These are phyloP conservation scores for Physella acuta DNA, from an alignment of 1,140 invertebrate genomes.

Conservation along the genomic window DNA sequence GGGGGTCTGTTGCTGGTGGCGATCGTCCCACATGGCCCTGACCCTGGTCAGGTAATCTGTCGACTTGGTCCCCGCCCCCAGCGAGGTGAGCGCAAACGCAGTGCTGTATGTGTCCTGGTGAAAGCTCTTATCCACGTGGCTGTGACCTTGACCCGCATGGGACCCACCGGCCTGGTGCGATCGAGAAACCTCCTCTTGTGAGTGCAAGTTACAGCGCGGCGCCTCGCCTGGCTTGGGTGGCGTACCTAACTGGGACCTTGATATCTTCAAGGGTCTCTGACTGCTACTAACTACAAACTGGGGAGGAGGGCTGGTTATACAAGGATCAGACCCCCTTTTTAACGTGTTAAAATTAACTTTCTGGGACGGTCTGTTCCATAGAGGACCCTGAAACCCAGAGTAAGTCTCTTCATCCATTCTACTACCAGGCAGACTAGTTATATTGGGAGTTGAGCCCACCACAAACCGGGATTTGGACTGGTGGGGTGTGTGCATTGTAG, in stretches of 20 bases:
- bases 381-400: neutral
- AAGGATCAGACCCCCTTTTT: constrained; percentile 23
- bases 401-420: constrained; percentile 9
- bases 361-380: constrained; percentile 23
- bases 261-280: constrained; percentile 6
- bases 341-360: constrained; percentile 14
- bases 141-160: neutral
- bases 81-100: constrained; percentile 52
- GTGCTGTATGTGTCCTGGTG: constrained; percentile 56
- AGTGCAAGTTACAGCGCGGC: neutral
- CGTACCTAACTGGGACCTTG: constrained; percentile 13
- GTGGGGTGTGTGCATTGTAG: neutral
- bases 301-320: constrained; percentile 11
- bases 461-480: neutral
- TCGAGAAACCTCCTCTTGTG: neutral
- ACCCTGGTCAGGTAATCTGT: constrained; percentile 52
- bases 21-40: constrained; percentile 51
- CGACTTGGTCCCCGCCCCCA: constrained; percentile 36
- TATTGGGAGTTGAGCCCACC: constrained; percentile 18
- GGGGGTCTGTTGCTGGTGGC: no score
- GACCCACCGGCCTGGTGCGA: neutral
- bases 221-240: constrained; percentile 11
- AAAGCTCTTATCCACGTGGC: constrained; percentile 36
- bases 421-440: neutral
- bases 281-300: constrained; percentile 4